Conservation (phyloP, 2,797 vertebrate genomes). For the Selene dorsalis region DNA sequence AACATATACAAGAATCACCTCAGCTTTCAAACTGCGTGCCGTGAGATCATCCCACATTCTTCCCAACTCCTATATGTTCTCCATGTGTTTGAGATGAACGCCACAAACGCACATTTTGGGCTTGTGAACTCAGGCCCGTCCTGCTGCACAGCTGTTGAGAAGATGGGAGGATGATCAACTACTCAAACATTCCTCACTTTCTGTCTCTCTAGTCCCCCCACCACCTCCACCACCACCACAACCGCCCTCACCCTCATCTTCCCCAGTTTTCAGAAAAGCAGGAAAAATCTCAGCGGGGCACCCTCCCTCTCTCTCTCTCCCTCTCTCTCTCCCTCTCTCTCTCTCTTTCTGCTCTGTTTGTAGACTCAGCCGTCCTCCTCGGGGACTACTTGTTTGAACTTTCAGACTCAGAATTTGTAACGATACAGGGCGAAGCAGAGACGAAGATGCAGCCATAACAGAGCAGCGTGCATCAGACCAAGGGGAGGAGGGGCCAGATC, state of each 20-base stretch:
- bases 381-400: constrained; percentile 76
- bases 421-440: constrained; percentile 58
- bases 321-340: constrained; percentile 52
- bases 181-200: constrained; percentile 61
- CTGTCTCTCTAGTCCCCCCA: constrained; percentile 14
- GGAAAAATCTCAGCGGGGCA: constrained; percentile 56
- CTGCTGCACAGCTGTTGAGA: constrained; percentile 73
- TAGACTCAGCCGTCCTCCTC: constrained; percentile 68
- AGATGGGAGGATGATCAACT: constrained; percentile 69
- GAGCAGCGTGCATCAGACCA: constrained; percentile 48
- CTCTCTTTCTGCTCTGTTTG: constrained; percentile 65
- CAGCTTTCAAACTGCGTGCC: constrained; percentile 5
- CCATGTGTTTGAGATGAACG: constrained; percentile 43
- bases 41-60: constrained; percentile 35
- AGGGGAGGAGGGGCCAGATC: constrained; percentile 64
- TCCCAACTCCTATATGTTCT: constrained; percentile 16
- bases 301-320: constrained; percentile 43
- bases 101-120: constrained; percentile 41
- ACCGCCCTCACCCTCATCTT: constrained; percentile 47
- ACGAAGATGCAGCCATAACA: constrained; percentile 54
- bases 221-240: constrained; percentile 22
- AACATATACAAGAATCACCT: not conserved
- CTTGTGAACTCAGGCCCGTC: constrained; percentile 36
- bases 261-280: constrained; percentile 58
- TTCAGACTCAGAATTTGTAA: constrained; percentile 77